Conservation (phyloP, 2,113 vertebrate genomes). For the Brachirus orientalis region DNA sequence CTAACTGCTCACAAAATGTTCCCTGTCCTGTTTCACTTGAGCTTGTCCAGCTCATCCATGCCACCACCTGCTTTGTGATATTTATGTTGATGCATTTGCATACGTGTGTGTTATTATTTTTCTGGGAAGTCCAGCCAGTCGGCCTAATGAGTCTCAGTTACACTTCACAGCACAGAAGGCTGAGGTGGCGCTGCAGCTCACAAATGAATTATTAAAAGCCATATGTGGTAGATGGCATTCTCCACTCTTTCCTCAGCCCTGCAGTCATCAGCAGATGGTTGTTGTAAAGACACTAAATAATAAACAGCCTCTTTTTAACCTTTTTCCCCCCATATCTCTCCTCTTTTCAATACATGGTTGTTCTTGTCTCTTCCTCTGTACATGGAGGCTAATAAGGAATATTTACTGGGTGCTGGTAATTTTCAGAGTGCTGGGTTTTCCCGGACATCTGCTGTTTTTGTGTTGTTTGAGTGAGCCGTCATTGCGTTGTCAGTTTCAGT, state of each 20-base stretch:
- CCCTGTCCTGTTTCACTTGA: conserved; percentile 26
- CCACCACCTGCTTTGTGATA: conserved; percentile 46
- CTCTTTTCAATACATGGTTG: conserved; percentile 1
- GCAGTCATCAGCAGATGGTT: conserved; percentile 78
- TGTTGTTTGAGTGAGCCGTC: background rate
- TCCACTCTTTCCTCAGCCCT: conserved; percentile 55
- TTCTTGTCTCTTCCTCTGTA: conserved; percentile 13
- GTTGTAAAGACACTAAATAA: conserved; percentile 78
- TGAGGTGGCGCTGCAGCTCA: conserved; percentile 64
- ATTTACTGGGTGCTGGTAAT: conserved; percentile 14
- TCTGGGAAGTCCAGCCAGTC: conserved; percentile 56
- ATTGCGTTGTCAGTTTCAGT: background rate
- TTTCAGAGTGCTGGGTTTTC: conserved; percentile 21
- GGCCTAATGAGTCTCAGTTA: conserved; percentile 66
- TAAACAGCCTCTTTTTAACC: conserved; percentile 49
- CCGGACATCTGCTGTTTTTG: conserved; percentile 39
- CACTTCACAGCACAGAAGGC: conserved; percentile 65
- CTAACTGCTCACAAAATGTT: too few relatives aligned
- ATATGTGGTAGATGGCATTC: conserved; percentile 76
- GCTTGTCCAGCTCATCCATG: conserved; percentile 18
- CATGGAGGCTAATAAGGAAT: conserved; percentile 13
- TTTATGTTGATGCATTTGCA: conserved; percentile 27
- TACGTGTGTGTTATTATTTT: conserved; percentile 40
- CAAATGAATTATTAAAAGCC: conserved; percentile 83
- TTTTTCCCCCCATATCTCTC: conserved; percentile 4